Conservation (phyloP, 2,797 vertebrate genomes). For the Numenius phaeopus region DNA sequence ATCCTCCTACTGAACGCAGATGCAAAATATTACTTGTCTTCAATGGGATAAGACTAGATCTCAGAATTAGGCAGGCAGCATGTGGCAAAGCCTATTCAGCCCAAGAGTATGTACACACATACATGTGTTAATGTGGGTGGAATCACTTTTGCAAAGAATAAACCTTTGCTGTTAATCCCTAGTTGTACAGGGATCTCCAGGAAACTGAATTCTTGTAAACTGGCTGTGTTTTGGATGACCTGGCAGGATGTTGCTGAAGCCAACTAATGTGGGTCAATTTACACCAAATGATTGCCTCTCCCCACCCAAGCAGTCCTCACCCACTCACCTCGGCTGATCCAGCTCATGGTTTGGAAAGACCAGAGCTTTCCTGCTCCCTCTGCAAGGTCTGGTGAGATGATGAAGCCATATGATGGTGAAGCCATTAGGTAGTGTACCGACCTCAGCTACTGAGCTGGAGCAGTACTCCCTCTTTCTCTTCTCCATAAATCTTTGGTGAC, state of each 20-base stretch:
- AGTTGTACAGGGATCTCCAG: neutral
- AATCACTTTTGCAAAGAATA: neutral
- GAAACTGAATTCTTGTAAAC: neutral
- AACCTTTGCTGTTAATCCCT: neutral
- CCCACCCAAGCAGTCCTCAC: neutral
- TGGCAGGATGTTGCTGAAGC: neutral
- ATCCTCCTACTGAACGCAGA: neutral
- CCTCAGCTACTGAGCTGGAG: neutral
- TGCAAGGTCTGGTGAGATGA: neutral
- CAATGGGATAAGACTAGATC: neutral
- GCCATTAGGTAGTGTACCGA: neutral
- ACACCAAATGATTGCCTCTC: neutral
- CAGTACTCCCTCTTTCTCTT: neutral
- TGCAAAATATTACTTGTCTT: neutral
- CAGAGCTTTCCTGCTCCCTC: neutral
- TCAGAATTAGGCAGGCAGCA: neutral
- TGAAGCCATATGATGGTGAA: neutral
- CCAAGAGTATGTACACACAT: neutral
- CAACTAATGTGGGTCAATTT: neutral
- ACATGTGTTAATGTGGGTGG: neutral
- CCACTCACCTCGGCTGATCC: neutral
- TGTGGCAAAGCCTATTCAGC: neutral
- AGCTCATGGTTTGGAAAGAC: neutral
- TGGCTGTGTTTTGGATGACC: neutral
- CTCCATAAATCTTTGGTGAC: neutral